Evolutionary conservation across 1,140 invertebrate species (phyloP), one percentile per base, ranked within the genome.

Genomic region (Cherax destructor): DNA sequence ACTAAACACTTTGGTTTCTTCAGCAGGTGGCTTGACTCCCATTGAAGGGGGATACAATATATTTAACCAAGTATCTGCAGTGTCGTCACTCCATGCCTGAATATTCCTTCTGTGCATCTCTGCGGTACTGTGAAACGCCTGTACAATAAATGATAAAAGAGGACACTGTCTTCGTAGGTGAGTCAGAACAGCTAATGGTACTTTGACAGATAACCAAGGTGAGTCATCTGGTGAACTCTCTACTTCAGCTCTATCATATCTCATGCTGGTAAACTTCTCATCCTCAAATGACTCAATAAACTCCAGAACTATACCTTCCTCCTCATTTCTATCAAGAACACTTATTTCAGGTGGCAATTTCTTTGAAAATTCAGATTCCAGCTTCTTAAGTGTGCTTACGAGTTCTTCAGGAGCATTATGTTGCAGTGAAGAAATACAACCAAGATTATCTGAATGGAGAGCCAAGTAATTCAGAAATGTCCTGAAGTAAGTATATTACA

Each of bases 401-500:
- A 91, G 13, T 47, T 91, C 89, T 50, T 78, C 83, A n/a, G 83
- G 83, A 50, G 84, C 61, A 30, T 79, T 83, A 5, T 85, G n/a
- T 77, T 80, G 49, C 30, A 91, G 83, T 56, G 83, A 85, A 16
- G 59, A 56, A 24, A 91, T 85, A 50, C 83, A 83, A 78, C 21
- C 83, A 16, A 85, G 24, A 41, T 59, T 59, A 72, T 61, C 65
- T 49, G 83, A 50, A 56, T 86, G 89, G n/a, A 11, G 50, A 24
- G 89, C 89, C 30, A 91, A 50, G n/a, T 91, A 86, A 72, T 91
- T 69, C 16, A 91, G 59, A 21, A 91, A 65, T 85, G 89, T 91
- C 49, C 89, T 85, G 76, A 79, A 65, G 83, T 74, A 59, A 76
- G 50, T 13, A 89, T 72, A 52, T 59, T 56, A 18, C 47, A 74